Evolutionary conservation across 2,888 invertebrate genomes (phyloP).

Genomic region (Penaeus monodon): DNA sequence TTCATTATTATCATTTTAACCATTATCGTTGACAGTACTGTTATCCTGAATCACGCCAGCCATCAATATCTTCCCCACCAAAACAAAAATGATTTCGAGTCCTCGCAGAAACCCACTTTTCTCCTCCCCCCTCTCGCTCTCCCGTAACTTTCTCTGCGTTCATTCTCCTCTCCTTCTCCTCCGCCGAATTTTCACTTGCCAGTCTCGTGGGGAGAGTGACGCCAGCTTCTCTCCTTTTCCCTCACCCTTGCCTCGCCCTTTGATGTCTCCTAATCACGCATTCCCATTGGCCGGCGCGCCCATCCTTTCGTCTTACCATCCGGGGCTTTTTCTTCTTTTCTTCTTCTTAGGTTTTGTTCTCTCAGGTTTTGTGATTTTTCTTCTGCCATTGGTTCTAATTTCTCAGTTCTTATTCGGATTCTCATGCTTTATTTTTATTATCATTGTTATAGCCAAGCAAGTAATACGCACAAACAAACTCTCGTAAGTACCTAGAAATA

Average conservation of each 20-base stretch:
- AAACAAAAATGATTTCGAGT: no score
- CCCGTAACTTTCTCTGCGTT: no score
- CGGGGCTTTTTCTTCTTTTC: background rate
- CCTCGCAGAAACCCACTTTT: no score
- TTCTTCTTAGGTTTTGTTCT: background rate
- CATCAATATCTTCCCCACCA: no score
- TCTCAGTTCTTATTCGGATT: background rate
- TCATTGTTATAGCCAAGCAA: background rate
- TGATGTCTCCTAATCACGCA: no score
- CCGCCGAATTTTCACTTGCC: background rate
- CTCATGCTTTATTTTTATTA: background rate
- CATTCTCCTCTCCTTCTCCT: background rate
- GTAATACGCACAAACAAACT: background rate
- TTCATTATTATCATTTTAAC: no score
- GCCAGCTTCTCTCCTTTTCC: no score
- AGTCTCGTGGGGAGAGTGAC: background rate
- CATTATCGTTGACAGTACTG: no score
- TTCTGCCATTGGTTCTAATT: background rate
- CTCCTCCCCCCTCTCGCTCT: no score
- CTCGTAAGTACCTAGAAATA: no score
- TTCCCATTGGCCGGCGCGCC: no score
- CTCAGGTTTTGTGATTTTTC: background rate
- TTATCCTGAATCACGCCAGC: no score
- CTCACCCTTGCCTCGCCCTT: background rate
- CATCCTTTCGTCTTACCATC: background rate